Base-by-base conservation (phyloP, 2,888 invertebrate genomes). In the Polymixis flavicincta region DNA sequence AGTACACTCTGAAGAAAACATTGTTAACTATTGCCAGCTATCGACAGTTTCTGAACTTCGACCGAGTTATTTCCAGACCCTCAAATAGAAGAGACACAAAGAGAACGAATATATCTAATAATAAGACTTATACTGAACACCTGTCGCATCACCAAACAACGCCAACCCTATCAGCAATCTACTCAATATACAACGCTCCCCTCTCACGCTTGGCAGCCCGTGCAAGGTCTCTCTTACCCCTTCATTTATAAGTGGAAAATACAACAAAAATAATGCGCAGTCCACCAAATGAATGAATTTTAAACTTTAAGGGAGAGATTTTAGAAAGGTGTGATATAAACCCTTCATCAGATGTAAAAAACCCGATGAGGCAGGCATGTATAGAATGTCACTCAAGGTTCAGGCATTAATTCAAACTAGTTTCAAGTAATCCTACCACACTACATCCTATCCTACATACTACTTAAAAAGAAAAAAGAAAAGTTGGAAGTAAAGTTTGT, bases 101-200 rank as follows among this genome's bases (percentile, higher is more conserved):
- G 22, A 66, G 54, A 81, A 50, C 3, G 14, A 77, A 63, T n/a
- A 66, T n/a, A n/a, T n/a, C n/a, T 57, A 81, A 76, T 76, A 81
- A 81, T 77, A 73, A 69, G 66, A 82, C 42, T 81, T 81, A 64
- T 60, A 25, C 50, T 60, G 32, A 73, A 69, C 78, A 78, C 82
- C 83, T 82, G 83, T 60, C 74, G 68, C 74, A 48, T 66, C 65
- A 61, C 48, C 66, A 71, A 73, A 75, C 67, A 75, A 64, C 60
- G 71, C 65, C 71, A 71, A 73, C 80, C 82, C 82, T 82, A 82
- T 83, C 75, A 75, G 71, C 63, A 72, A 79, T 79, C 75, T 79
- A 83, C 64, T 79, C 83, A 72, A 82, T 70, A 81, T 71, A 81
- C 71, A 70, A 42, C 55, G n/a, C 78, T 72, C 78, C 83, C 83